Conservation (phyloP, 2,797 vertebrate species). For the Tadarida brasiliensis region DNA sequence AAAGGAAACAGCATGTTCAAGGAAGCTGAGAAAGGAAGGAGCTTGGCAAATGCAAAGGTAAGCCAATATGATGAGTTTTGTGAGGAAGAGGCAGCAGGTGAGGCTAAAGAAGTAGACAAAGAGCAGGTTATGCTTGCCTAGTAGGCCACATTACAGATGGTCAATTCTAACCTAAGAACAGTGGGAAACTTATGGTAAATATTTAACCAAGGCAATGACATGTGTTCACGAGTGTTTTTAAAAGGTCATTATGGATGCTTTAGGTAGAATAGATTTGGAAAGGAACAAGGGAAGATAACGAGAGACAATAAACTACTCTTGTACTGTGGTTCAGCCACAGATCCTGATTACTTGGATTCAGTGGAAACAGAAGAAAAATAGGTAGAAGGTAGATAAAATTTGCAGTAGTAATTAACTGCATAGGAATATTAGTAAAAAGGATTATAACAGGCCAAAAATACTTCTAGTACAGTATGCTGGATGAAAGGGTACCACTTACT, state of each 20-base stretch:
- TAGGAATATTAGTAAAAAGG: not conserved
- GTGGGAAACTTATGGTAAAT: not conserved
- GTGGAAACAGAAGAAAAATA: slow-evolving; percentile 3
- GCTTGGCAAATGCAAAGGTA: not conserved
- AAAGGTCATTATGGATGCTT: not conserved
- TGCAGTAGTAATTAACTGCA: not conserved
- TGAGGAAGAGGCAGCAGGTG: not conserved
- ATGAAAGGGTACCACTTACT: not conserved
- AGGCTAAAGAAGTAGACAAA: not conserved
- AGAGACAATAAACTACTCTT: not conserved
- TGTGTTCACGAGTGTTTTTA: not conserved
- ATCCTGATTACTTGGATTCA: slow-evolving; percentile 1
- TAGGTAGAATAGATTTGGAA: not conserved
- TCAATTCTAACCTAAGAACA: not conserved
- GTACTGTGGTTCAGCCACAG: not conserved
- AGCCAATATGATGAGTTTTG: not conserved
- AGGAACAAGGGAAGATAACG: not conserved
- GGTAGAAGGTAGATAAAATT: not conserved
- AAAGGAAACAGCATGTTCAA: slow-evolving; percentile 23
- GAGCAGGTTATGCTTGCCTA: not conserved
- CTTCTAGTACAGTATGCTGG: not conserved
- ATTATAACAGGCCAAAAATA: not conserved
- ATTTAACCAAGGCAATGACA: not conserved
- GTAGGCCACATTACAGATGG: not conserved
- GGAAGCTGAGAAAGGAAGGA: not conserved